phyloP scores from a whole-genome alignment of 2,797 vertebrate genomes.

The Cercopithecus neglectus region DNA sequence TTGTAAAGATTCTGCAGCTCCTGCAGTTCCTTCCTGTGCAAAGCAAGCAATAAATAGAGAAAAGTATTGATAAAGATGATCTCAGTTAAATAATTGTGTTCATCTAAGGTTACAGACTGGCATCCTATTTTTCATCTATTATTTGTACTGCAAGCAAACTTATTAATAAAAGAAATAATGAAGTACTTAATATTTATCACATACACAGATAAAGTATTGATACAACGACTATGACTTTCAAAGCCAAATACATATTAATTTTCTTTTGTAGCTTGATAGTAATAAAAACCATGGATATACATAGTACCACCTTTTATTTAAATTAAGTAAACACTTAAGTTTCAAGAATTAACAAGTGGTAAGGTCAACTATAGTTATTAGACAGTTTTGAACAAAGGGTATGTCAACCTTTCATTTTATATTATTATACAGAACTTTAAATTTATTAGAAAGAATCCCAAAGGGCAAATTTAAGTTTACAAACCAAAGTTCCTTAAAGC shows the following conservation, averaged over 20 bases:
- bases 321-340: slow-evolving; percentile 71
- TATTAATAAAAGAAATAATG: slow-evolving; percentile 70
- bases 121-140: slow-evolving; percentile 69
- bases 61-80: slow-evolving; percentile 53
- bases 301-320: slow-evolving; percentile 64
- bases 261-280: slow-evolving; percentile 63
- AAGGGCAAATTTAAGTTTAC: slow-evolving; percentile 13
- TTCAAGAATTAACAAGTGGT: slow-evolving; percentile 45
- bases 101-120: slow-evolving; percentile 60
- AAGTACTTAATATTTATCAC: slow-evolving; percentile 78
- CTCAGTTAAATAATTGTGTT: slow-evolving; percentile 50
- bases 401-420: not conserved
- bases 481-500: slow-evolving; percentile 25
- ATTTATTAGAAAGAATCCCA: not conserved
- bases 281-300: slow-evolving; percentile 73
- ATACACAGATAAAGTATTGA: slow-evolving; percentile 67
- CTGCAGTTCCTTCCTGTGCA: slow-evolving; percentile 83
- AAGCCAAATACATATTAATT: slow-evolving; percentile 69
- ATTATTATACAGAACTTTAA: slow-evolving; percentile 17
- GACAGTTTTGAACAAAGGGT: not conserved
- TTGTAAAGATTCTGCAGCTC: slow-evolving; percentile 90
- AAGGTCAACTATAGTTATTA: slow-evolving; percentile 15
- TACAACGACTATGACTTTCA: slow-evolving; percentile 61
- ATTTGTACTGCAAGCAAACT: slow-evolving; percentile 65
- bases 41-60: slow-evolving; percentile 76